phyloP scores from a whole-genome alignment of 2,113 vertebrate genomes.

The Scytalopus superciliaris region DNA sequence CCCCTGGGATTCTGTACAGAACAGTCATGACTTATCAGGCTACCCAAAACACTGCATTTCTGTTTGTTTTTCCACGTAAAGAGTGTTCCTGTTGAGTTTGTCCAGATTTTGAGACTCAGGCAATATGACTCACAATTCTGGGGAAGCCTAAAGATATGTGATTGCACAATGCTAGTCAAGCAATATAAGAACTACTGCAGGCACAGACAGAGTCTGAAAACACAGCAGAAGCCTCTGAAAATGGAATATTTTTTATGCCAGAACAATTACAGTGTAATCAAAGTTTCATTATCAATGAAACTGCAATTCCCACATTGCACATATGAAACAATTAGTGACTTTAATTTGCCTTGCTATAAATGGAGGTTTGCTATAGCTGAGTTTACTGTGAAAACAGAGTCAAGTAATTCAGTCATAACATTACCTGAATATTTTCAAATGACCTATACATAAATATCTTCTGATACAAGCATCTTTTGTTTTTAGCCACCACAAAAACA shows the following conservation, averaged over 20 bases:
- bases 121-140: slow-evolving; percentile 6
- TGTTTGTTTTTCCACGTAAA: slow-evolving; percentile 3
- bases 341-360: slow-evolving; percentile 23
- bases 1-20: background rate
- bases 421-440: background rate
- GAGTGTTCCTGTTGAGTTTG: background rate
- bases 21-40: background rate
- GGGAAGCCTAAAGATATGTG: slow-evolving; percentile 5
- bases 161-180: background rate
- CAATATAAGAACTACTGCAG: slow-evolving; percentile 25
- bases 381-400: background rate
- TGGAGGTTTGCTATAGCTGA: background rate
- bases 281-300: slow-evolving; percentile 55
- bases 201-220: background rate
- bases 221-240: slow-evolving; percentile 41
- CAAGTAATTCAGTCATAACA: background rate
- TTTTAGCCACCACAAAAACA: background rate
- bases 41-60: background rate
- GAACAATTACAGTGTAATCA: slow-evolving; percentile 56
- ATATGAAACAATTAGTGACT: slow-evolving; percentile 64
- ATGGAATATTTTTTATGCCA: slow-evolving; percentile 21
- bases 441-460: background rate
- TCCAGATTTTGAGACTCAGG: slow-evolving; percentile 1
- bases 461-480: background rate
- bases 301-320: slow-evolving; percentile 51